These are phyloP conservation scores for Lycia hirtaria DNA, from an alignment of 2,888 invertebrate species.

Conservation along the genomic window DNA sequence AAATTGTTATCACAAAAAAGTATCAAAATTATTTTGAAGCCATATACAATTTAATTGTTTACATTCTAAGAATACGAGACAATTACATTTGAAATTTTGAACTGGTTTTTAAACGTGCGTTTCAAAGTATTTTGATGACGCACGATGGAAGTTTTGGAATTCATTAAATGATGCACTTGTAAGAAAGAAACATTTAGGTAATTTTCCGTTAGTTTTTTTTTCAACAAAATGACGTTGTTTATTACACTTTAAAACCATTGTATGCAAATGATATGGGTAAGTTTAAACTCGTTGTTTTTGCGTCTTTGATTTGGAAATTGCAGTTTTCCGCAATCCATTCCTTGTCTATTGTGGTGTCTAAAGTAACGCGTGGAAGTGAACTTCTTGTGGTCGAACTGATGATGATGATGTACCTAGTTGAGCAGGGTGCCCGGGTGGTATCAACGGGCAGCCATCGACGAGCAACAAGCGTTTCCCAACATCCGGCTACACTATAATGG, in stretches of 20 bases:
- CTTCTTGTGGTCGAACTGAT: not conserved
- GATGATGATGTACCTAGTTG: not conserved
- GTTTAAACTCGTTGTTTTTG: constrained; percentile 6
- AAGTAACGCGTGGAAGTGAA: not conserved
- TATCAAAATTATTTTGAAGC: not conserved
- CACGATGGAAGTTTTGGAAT: constrained; percentile 3
- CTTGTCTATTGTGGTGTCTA: not conserved
- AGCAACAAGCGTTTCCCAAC: constrained; percentile 54
- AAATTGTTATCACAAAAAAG: no score
- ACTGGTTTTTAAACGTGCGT: not conserved
- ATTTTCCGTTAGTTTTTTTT: constrained; percentile 5
- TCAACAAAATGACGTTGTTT: not conserved
- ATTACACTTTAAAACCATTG: constrained; percentile 24
- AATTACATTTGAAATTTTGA: constrained; percentile 1
- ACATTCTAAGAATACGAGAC: not conserved
- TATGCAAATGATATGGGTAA: constrained; percentile 26
- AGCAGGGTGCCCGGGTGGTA: not conserved
- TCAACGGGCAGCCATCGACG: constrained; percentile 8
- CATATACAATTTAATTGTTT: not conserved
- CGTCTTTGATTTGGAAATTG: not conserved
- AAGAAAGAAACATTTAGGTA: not conserved
- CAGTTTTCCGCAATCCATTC: not conserved
- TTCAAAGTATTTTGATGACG: not conserved
- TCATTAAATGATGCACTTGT: not conserved
- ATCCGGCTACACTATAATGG: constrained; percentile 57